Percentiles rank a stretch among this genome's conserved stretches.
phyloP scores from a whole-genome alignment of 1,140 invertebrate genomes.

The Lucilia sericata region DNA sequence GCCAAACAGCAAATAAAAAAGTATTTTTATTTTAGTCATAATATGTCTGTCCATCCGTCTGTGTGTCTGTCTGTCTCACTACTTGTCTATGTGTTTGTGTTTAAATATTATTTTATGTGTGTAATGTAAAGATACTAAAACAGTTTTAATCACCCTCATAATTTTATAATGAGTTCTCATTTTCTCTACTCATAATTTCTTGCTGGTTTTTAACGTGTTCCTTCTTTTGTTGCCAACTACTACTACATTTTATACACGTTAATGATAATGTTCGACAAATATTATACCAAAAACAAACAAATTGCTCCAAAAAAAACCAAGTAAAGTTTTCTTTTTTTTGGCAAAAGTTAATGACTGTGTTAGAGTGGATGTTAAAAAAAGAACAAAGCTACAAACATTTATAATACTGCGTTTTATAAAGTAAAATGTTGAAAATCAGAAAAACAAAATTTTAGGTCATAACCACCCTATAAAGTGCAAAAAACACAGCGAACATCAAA shows the following conservation, averaged over 20 bases:
- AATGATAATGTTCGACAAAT: conserved; percentile 27
- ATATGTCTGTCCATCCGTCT: background rate
- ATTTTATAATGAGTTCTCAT: conserved; percentile 17
- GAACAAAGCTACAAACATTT: background rate
- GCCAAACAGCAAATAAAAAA: background rate
- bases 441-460: too few relatives aligned
- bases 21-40: background rate
- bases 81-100: background rate
- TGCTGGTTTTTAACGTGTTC: background rate
- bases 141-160: conserved; percentile 16
- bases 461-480: too few relatives aligned
- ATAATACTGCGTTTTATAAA: too few relatives aligned
- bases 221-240: background rate
- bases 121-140: background rate
- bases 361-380: background rate
- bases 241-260: background rate
- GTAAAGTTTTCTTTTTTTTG: background rate
- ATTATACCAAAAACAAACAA: background rate
- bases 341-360: conserved; percentile 13
- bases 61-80: background rate
- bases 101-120: background rate
- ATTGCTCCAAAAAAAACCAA: background rate
- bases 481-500: too few relatives aligned
- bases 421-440: too few relatives aligned
- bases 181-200: background rate